Evolutionary conservation across 2,797 vertebrate genomes (phyloP), one percentile per base, ranked within the genome.

Genomic region (Menidia menidia): DNA sequence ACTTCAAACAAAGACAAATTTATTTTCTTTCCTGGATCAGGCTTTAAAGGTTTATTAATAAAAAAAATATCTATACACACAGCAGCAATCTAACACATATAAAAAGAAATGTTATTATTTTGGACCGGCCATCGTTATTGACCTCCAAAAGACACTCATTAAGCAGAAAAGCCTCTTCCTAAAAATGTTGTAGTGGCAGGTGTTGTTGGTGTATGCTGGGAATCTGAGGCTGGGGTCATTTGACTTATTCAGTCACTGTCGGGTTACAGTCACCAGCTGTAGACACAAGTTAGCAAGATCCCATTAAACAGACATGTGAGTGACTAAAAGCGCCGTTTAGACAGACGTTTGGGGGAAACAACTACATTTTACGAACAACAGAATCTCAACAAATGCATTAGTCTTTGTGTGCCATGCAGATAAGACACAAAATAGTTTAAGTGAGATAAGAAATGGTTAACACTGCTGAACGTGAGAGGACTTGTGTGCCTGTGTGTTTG

Each of bases 361-460:
- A 60, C 39, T 11, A 62, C 31, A 44, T 67, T 54, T 5, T 47
- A 33, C 32, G 12, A 25, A 4, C 31, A 18, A 6, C 50, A 0
- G 14, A 31, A 74, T 52, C 3, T 54, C 19, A 13, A 16, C 7
- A 63, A 47, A 57, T 50, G 75, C 35, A 16, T 11, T 0, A 55
- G 43, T 55, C n/a, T 25, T 10, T 51, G 48, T 39, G 30, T 78
- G 73, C 64, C 76, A 75, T 7, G 16, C 42, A 64, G 78, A 87
- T 81, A 71, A 78, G 60, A n/a, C n/a, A 66, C 77, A 60, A 79
- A 62, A 64, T 48, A 72, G 64, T 48, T 72, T 47, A 41, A 0
- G 4, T 14, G 32, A 79, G 80, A 83, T 83, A 76, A 84, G 80
- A 77, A 68, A 79, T 6, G 71, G 69, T 70, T 79, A 71, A 75